Conservation (phyloP, 2,113 vertebrate species). For the Clarias magur region DNA sequence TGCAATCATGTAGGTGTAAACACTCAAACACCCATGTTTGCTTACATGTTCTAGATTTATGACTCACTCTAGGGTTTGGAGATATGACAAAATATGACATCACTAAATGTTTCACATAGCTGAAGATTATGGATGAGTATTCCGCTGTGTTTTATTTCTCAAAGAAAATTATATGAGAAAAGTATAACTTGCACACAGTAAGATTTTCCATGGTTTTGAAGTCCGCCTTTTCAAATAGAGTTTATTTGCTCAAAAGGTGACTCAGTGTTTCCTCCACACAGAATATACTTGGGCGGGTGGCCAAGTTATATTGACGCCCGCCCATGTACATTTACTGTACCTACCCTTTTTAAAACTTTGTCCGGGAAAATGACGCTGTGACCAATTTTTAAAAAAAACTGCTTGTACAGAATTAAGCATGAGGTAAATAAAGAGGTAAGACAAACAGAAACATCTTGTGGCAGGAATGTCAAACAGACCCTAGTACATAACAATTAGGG, state of each 20-base stretch:
- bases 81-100: not conserved
- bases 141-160: not conserved
- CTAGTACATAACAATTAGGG: no score
- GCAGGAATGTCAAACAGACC: not conserved
- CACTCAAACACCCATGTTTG: not conserved
- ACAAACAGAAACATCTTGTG: not conserved
- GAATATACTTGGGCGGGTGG: no score
- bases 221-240: not conserved
- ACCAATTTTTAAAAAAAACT: no score
- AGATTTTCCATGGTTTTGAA: not conserved
- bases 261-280: no score
- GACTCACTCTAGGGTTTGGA: not conserved
- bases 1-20: not conserved
- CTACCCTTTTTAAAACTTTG: no score
- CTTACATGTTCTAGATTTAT: not conserved
- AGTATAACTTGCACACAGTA: not conserved
- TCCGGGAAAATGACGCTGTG: no score
- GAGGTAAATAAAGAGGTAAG: not conserved
- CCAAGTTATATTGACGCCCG: no score
- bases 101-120: not conserved
- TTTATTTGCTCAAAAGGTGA: not conserved
- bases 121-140: not conserved
- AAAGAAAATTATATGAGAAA: not conserved
- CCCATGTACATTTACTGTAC: no score
- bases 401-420: not conserved